Evolutionary conservation across 2,113 vertebrate genomes (phyloP).

Genomic region (Barnardius zonarius): DNA sequence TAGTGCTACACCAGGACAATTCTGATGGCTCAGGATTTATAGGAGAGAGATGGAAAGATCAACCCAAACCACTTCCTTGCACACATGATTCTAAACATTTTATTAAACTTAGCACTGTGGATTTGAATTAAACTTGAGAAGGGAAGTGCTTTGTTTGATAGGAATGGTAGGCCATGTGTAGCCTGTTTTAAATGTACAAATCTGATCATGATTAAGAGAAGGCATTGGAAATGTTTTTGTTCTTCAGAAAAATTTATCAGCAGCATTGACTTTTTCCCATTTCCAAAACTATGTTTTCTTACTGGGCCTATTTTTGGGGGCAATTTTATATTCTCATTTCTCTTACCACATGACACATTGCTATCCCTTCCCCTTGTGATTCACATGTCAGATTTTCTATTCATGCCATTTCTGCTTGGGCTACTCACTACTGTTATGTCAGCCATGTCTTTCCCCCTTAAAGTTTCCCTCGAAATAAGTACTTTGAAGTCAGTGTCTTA

Average conservation of each 20-base stretch:
- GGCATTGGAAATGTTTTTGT: not conserved
- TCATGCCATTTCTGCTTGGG: not conserved
- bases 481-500: constrained; percentile 35
- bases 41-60: not conserved
- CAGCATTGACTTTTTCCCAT: not conserved
- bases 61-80: not conserved
- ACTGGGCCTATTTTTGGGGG: not conserved
- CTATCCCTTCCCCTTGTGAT: not conserved
- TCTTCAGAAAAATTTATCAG: not conserved
- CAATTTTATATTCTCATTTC: not conserved
- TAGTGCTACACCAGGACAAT: not conserved
- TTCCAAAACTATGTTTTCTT: not conserved
- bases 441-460: not conserved
- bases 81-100: not conserved
- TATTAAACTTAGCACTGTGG: not conserved
- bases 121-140: not conserved
- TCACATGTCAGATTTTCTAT: constrained; percentile 1
- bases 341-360: not conserved
- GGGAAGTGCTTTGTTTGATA: not conserved
- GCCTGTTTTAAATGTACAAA: not conserved
- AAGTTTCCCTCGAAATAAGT: constrained; percentile 28
- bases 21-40: not conserved
- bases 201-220: not conserved
- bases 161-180: not conserved
- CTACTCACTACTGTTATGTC: not conserved